Conservation (phyloP, 2,888 invertebrate species). For the Andrena marginata region DNA sequence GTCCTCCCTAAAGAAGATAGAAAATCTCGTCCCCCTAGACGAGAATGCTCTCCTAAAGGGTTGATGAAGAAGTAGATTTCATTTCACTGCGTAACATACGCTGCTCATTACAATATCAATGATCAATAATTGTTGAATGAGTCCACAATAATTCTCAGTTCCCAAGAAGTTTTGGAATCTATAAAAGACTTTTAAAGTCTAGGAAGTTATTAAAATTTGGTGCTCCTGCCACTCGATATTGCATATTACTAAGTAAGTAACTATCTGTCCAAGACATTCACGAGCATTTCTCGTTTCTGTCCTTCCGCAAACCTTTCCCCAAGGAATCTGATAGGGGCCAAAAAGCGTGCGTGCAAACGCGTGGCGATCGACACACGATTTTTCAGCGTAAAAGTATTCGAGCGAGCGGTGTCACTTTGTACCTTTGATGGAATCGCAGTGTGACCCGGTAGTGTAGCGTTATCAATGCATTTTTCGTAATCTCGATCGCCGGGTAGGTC, state of each 20-base stretch:
- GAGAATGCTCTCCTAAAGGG: no score
- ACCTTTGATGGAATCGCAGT: neutral
- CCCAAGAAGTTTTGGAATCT: no score
- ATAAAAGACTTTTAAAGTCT: no score
- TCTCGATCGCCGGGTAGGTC: neutral
- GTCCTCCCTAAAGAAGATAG: no score
- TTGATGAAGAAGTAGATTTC: no score
- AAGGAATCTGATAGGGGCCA: neutral
- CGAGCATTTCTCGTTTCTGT: neutral
- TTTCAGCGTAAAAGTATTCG: slow-evolving; percentile 7
- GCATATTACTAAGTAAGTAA: neutral
- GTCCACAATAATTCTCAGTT: no score
- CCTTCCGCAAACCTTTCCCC: neutral
- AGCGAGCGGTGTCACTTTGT: slow-evolving; percentile 32
- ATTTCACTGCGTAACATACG: no score
- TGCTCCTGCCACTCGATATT: no score
- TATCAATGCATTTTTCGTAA: neutral
- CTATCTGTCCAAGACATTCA: neutral
- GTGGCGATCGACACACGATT: neutral
- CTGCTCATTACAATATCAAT: no score
- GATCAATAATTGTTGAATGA: no score
- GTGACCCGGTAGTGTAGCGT: neutral
- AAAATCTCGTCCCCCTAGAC: no score
- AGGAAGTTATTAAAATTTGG: no score
- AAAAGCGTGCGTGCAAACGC: neutral